Base-by-base conservation (phyloP, 2,113 vertebrate species). In the Monopterus albus region DNA sequence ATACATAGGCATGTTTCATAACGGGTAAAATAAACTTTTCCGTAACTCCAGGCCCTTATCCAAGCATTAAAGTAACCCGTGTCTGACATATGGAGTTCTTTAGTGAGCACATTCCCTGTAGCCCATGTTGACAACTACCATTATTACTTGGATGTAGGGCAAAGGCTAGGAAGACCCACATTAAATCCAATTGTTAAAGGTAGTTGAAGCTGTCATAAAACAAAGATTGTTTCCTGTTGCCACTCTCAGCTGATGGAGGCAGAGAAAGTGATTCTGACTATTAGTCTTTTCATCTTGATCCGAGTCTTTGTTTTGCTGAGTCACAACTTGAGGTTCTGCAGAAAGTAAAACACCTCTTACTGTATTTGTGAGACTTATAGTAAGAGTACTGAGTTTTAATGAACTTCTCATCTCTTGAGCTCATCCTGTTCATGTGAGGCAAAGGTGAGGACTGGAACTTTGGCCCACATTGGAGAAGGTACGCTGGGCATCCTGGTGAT, bases 401-500 rank as follows among this genome's bases (percentile, higher is more conserved):
- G 18, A 79, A 60, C 25, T 52, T 56, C 21, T 28, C 52, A 40
- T 53, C 46, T 42, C 35, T 25, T 46, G 45, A 67, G 56, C 63
- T 63, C 57, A 51, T 18, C 15, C 18, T 1, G 28, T 10, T 72
- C 31, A 61, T 78, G 39, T 71, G 47, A 78, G 65, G 2, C 25
- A 85, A 76, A 85, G 78, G 71, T 84, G 50, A 83, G n/a, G 12
- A 8, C 61, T 14, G 39, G 15, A 42, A 63, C 67, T 68, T 72
- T 78, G 71, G 62, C 46, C 57, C 57, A 67, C 57, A 38, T 64
- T 26, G 6, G 58, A 43, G 35, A 80, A 78, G 65, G 40, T 78
- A 40, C 77, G 65, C 55, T 73, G 57, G 55, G 23, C 51, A 58
- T 77, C 65, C 71, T 50, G 49, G 59, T 68, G 59, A 36, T 67